These are phyloP conservation scores for Ennomos erosarius DNA, from an alignment of 2,888 invertebrate genomes.

Conservation along the genomic window DNA sequence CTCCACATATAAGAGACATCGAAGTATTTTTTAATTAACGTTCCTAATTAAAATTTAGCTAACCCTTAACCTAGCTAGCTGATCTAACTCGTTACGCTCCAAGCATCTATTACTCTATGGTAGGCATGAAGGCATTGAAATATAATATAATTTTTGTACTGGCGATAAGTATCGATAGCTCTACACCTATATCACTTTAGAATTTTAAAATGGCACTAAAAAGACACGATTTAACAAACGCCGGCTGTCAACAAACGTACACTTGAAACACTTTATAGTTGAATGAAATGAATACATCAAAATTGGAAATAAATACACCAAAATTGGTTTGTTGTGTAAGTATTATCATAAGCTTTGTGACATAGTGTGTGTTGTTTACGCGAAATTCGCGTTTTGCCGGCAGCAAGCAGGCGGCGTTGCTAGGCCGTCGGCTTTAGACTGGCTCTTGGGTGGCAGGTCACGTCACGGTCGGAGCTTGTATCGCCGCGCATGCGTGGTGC, in stretches of 20 bases:
- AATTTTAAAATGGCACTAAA: constrained; percentile 80
- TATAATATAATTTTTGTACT: constrained; percentile 80
- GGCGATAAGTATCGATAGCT: constrained; percentile 72
- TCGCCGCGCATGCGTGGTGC: constrained; percentile 47
- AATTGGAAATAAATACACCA: constrained; percentile 71
- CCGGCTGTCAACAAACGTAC: constrained; percentile 41
- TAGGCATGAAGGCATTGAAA: constrained; percentile 80
- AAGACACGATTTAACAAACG: constrained; percentile 73
- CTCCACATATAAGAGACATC: constrained; percentile 82
- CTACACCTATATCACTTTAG: constrained; percentile 69
- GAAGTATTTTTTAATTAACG: constrained; percentile 54
- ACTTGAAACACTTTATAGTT: constrained; percentile 43
- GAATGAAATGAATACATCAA: constrained; percentile 73
- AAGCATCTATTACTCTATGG: constrained; percentile 68
- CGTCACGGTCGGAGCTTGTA: constrained; percentile 54
- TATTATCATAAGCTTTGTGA: constrained; percentile 45
- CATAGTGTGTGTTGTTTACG: constrained; percentile 66
- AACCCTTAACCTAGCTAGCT: constrained; percentile 67
- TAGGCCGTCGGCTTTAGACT: constrained; percentile 56
- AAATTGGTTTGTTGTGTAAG: constrained; percentile 43
- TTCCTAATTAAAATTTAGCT: constrained; percentile 48
- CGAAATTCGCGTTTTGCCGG: constrained; percentile 58
- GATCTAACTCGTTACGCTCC: constrained; percentile 62
- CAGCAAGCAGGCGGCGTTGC: constrained; percentile 58
- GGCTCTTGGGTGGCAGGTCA: constrained; percentile 53